Percentiles rank a stretch among this genome's conserved stretches.
These are phyloP conservation scores for Lysiphlebus fabarum DNA, from an alignment of 1,140 invertebrate genomes.

Conservation along the genomic window DNA sequence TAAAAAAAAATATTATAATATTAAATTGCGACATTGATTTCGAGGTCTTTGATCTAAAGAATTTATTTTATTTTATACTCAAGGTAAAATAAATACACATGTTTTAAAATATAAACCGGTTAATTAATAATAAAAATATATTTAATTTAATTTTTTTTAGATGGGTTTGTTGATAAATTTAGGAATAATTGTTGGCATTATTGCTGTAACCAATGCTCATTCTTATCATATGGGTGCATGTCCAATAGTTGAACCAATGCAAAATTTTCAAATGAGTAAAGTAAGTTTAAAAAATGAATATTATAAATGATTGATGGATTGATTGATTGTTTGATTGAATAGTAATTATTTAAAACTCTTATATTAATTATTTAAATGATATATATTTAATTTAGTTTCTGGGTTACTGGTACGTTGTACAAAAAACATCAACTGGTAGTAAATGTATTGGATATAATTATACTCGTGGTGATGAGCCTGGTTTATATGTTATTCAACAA, in stretches of 20 bases:
- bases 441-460: slow-evolving; percentile 79
- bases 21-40: no score
- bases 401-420: slow-evolving; percentile 78
- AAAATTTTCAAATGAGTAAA: slow-evolving; percentile 68
- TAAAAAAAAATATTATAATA: no score
- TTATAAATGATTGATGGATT: no score
- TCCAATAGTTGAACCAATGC: slow-evolving; percentile 67
- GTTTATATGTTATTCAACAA: slow-evolving; percentile 68
- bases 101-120: no score
- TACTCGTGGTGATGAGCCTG: slow-evolving; percentile 65
- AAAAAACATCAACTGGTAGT: slow-evolving; percentile 78
- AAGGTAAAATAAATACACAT: no score
- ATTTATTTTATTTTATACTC: no score
- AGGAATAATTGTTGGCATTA: slow-evolving; percentile 29
- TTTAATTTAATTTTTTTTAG: slow-evolving; percentile 28
- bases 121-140: no score
- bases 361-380: slow-evolving; percentile 8
- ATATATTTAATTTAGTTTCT: slow-evolving; percentile 61
- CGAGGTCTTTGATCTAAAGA: no score
- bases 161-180: slow-evolving; percentile 37
- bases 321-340: no score
- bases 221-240: slow-evolving; percentile 73
- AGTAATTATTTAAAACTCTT: not conserved
- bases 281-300: slow-evolving; percentile 52
- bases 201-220: slow-evolving; percentile 49